Base-by-base conservation (phyloP, 2,888 invertebrate species). In the Heteropelma amictum region DNA sequence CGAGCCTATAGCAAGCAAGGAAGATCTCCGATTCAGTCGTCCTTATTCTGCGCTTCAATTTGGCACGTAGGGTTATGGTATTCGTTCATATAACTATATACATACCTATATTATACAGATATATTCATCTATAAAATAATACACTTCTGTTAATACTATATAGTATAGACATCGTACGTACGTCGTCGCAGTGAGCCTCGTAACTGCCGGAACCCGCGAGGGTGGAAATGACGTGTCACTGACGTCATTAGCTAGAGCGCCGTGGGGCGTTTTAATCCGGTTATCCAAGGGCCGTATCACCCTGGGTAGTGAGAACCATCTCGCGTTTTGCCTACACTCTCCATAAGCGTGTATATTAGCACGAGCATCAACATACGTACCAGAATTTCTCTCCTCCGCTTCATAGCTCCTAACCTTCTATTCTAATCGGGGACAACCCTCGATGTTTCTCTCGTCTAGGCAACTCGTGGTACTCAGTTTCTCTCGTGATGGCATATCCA, bases 221-320 rank as follows among this genome's bases (percentile, higher is more conserved):
- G 79, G 76, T 79, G 77, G 47, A 71, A 76, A 73, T 79, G 79
- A 79, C 76, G 80, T 77, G 78, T 77, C 78, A 74, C 79, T 79
- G 80, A 80, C 72, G 79, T 78, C 77, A 79, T 79, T 79, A 80
- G 80, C 72, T 42, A 69, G 70, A 74, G 74, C 77, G 73, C 78
- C 76, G 76, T 77, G 78, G 75, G 76, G 79, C 64, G 75, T 73
- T 79, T 78, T 78, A 76, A 80, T 79, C 75, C 75, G 77, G 75
- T 77, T 80, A 80, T 71, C 71, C 70, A 35, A 47, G 65, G 71
- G 77, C 65, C 72, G 70, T 78, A 79, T 78, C 77, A 72, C 63
- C 77, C 76, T 75, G 72, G 61, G 51, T 72, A 42, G 58, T 56
- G 64, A 65, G 68, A 64, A 54, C 30, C 58, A 42, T 30, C 64